phyloP scores from a whole-genome alignment of 2,888 invertebrate genomes.

The Adelognathus sp. region DNA sequence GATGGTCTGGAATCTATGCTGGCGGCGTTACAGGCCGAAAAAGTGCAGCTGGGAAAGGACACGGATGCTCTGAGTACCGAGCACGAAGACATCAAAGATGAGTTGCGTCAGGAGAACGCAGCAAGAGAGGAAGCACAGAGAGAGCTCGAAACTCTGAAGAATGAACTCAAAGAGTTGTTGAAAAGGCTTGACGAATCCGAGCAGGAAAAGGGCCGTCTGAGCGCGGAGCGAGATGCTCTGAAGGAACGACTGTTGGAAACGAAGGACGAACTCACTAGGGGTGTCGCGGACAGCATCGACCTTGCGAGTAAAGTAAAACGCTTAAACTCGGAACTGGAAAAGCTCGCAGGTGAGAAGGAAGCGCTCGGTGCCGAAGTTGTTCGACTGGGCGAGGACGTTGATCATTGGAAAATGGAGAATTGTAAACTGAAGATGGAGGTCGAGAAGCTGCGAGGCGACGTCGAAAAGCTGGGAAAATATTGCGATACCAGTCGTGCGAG shows the following conservation, averaged over 20 bases:
- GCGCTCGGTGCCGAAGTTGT: constrained; percentile 40
- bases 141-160: constrained; percentile 64
- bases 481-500: constrained; percentile 54
- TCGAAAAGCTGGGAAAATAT: constrained; percentile 58
- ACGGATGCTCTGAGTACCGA: constrained; percentile 37
- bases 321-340: constrained; percentile 33
- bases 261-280: constrained; percentile 46
- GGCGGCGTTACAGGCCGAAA: constrained; percentile 38
- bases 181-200: constrained; percentile 56
- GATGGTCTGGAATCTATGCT: constrained; percentile 52
- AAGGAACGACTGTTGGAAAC: constrained; percentile 41
- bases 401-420: constrained; percentile 61
- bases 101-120: constrained; percentile 51
- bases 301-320: constrained; percentile 56
- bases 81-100: constrained; percentile 21
- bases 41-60: constrained; percentile 52
- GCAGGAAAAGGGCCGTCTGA: constrained; percentile 46
- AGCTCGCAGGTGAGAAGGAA: constrained; percentile 47
- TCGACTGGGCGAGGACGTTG: constrained; percentile 54
- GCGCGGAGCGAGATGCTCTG: constrained; percentile 45
- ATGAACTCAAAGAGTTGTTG: constrained; percentile 64
- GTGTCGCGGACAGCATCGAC: constrained; percentile 47
- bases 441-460: constrained; percentile 56
- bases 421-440: constrained; percentile 59
- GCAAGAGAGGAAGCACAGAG: constrained; percentile 56